Evolutionary conservation across 2,888 invertebrate species (phyloP).

Genomic region (Drosophila emarginata): DNA sequence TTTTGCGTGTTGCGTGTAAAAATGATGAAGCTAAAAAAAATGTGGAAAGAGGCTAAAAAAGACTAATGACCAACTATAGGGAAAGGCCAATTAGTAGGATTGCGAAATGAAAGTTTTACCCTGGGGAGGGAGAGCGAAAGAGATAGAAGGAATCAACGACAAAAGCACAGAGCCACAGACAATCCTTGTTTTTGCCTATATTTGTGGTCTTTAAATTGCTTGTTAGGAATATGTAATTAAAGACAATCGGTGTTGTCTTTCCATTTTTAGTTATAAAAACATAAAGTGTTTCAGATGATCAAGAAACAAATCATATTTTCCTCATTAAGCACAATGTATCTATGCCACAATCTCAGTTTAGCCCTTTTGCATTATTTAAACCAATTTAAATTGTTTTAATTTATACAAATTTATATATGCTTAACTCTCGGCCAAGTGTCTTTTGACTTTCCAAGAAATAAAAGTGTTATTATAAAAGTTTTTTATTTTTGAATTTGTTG

Average conservation of each 20-base stretch:
- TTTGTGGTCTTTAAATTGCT: slow-evolving; percentile 1
- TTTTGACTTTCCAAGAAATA: too few relatives aligned
- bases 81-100: slow-evolving; percentile 15
- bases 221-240: slow-evolving; percentile 1
- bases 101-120: slow-evolving; percentile 2
- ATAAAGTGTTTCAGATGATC: not conserved
- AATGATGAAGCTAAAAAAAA: not conserved
- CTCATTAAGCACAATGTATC: too few relatives aligned
- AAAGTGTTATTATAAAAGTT: too few relatives aligned
- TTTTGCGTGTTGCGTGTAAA: slow-evolving; percentile 8
- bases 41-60: not conserved
- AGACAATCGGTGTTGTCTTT: not conserved
- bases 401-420: too few relatives aligned
- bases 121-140: not conserved
- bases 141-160: not conserved
- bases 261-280: not conserved
- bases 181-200: slow-evolving; percentile 5
- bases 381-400: too few relatives aligned
- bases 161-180: slow-evolving; percentile 1
- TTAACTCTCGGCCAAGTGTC: too few relatives aligned
- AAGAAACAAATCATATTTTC: too few relatives aligned
- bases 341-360: too few relatives aligned
- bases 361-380: too few relatives aligned
- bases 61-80: slow-evolving; percentile 9
- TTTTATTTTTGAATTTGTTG: too few relatives aligned